Evolutionary conservation across 2,888 invertebrate species (phyloP), one percentile per base, ranked within the genome.

Genomic region (Deroplatys truncata): DNA sequence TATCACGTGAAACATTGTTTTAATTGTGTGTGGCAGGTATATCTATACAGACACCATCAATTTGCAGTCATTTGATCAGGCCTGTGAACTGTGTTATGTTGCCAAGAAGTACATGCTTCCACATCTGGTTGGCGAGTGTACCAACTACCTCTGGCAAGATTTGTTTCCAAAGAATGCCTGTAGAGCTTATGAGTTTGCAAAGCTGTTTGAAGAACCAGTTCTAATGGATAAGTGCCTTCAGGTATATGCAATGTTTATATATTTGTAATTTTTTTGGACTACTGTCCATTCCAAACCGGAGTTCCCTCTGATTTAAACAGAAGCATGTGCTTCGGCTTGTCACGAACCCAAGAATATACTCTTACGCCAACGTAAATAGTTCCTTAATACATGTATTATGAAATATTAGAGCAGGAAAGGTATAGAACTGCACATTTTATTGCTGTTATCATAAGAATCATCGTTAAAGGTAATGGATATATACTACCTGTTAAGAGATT

Each of bases 31-130:
- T 72, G 56, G 56, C 93, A 96, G 96, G 91, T 97, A 98, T 92
- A 97, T 98, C 89, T 98, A 98, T 92, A 97, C 97, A 13, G 97
- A 98, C 92, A 95, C 96, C 91, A 96, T 98, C 83, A 96, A 96
- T 91, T 95, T 98, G 16, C 95, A 95, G 90, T 97, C 97, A 0
- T 97, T 98, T 92, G 98, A 98, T 92, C 96, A 97, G 92, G 98
- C 97, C 0, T 98, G 97, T 93, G 98, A 98, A 92, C 93, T 98
- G 82, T 98, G 98, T 92, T 98, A 98, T 93, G 97, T 97, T 89
- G 98, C 97, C 16, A 98, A 98, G 92, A 98, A 98, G 92, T 98
- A 98, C 92, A 97, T 98, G 96, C 93, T 98, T 89, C 98, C 98
- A 0, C 96, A 96, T 93, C 94, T 98, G 15, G 97, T 98, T 0